Conservation (phyloP, 2,888 invertebrate species). For the Copidosoma aretas region DNA sequence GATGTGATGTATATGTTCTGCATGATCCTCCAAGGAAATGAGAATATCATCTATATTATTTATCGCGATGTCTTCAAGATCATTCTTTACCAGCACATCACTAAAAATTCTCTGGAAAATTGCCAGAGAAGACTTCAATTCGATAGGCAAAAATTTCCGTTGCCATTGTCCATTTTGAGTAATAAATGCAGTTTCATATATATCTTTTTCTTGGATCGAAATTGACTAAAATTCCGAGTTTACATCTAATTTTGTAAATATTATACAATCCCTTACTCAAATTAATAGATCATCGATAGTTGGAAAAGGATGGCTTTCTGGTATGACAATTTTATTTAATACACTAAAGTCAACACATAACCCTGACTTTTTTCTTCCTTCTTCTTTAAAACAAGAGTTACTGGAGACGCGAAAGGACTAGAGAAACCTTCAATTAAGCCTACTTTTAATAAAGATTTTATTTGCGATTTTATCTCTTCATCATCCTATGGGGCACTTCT, state of each 20-base stretch:
- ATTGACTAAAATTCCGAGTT: constrained; percentile 48
- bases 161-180: constrained; percentile 42
- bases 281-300: constrained; percentile 43
- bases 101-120: too few relatives aligned
- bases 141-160: too few relatives aligned
- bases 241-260: constrained; percentile 42
- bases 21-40: too few relatives aligned
- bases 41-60: too few relatives aligned
- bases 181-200: constrained; percentile 36
- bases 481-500: constrained; percentile 43
- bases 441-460: constrained; percentile 42
- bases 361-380: constrained; percentile 22
- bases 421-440: constrained; percentile 46
- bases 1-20: too few relatives aligned
- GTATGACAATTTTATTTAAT: constrained; percentile 41
- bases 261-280: constrained; percentile 37
- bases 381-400: too few relatives aligned
- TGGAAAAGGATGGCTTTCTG: constrained; percentile 44
- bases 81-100: too few relatives aligned
- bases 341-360: constrained; percentile 26
- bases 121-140: too few relatives aligned
- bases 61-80: too few relatives aligned
- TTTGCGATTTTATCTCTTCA: constrained; percentile 45
- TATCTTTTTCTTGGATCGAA: too few relatives aligned
- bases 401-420: constrained; percentile 45